Conservation (phyloP, 2,888 invertebrate genomes). For the Cantharis nigra region DNA sequence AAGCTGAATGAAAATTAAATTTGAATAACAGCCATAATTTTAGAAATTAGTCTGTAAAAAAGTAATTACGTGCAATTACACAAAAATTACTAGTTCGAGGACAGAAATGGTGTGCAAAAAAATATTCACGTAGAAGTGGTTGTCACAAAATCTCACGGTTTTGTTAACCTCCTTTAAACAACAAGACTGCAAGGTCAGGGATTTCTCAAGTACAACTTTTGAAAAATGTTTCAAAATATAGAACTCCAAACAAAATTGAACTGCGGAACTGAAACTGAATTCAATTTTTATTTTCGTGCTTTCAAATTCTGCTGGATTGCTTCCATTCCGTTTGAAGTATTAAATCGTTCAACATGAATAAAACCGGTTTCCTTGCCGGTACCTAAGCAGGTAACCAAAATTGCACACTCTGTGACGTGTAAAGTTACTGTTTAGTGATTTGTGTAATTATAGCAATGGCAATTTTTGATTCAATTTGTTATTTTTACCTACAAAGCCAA, state of each 20-base stretch:
- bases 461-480: too few species aligned
- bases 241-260: neutral
- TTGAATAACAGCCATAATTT: neutral
- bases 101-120: neutral
- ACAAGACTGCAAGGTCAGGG: slow-evolving; percentile 19
- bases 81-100: neutral
- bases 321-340: too few species aligned
- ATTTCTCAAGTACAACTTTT: neutral
- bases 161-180: slow-evolving; percentile 16
- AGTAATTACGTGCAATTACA: neutral
- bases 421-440: too few species aligned
- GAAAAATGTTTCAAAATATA: neutral
- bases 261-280: too few species aligned
- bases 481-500: too few species aligned
- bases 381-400: too few species aligned
- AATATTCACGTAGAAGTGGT: neutral
- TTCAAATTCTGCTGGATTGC: too few species aligned
- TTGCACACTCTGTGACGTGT: too few species aligned
- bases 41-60: neutral
- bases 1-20: neutral
- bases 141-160: slow-evolving; percentile 23
- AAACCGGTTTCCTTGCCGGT: too few species aligned
- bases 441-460: too few species aligned
- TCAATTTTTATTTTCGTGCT: too few species aligned
- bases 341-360: too few species aligned